Evolutionary conservation across 2,888 invertebrate genomes (phyloP), one percentile per base, ranked within the genome.

Genomic region (Clunio marinus): DNA sequence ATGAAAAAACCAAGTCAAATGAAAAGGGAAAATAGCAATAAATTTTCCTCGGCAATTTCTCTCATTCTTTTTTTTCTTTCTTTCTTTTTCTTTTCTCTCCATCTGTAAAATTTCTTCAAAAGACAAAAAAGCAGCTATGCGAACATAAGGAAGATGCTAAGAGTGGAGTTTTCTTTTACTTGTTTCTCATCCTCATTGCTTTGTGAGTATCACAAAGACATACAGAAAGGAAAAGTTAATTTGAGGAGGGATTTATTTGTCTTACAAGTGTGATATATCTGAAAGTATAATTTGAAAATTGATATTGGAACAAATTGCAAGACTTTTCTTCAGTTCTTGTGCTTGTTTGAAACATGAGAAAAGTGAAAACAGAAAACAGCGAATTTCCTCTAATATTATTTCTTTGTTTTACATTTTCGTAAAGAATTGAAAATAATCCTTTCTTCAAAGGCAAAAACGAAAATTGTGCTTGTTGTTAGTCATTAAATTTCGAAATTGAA

Each of bases 231-330:
- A 66, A 66, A 66, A 66, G 66, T 66, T 66, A 66, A 66, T 66
- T 66, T 66, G 51, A 46, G 55, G 46, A 35, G 51, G 66, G 55
- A 55, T 55, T 66, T 66, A 55, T 66, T 32, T 66, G 66, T 66
- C 55, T 55, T 66, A 51, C 66, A 55, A 51, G 55, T 35, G 66
- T 55, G 51, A 55, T 55, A 46, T 66, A 55, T 46, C 24, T 45
- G 28, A 7, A 32, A 55, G 24, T 55, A 66, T 66, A 66, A 66
- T 66, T 55, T 66, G 66, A 66, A 66, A 66, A 66, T 66, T 66
- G 66, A 66, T 66, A 66, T 66, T 66, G 46, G 55, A 66, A 32
- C 66, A 66, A 66, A 66, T 66, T 66, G 66, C 32, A 66, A 46
- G 32, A 13, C 55, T 55, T 51, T 27, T 41, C 22, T 17, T 51